Base-by-base conservation (phyloP, 2,797 vertebrate genomes). In the Siniperca undulata region DNA sequence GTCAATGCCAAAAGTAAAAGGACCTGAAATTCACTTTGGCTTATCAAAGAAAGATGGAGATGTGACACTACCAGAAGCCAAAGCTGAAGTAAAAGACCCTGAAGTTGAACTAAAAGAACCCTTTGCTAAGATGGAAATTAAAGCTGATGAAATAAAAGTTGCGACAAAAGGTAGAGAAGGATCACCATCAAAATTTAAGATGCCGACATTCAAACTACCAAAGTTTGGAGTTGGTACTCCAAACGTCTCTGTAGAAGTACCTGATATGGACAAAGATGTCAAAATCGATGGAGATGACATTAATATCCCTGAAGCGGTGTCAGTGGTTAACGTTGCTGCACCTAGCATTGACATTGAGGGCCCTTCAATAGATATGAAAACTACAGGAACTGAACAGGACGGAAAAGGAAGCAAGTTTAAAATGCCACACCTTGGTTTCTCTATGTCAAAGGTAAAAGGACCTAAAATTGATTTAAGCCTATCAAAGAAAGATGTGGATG, bases 181-280 rank as follows among this genome's bases (percentile, higher is more conserved):
- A 70, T 88, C 90, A 13, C 70, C 81, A 81, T 81, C 62, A 24
- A 91, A 88, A 74, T 91, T 92, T 70, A 93, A 93, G 79, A 91
- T 93, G 77, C 86, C 95, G 27, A 88, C 85, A 70, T 96, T 96
- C 48, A 88, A 95, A 38, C 83, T 92, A 66, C 95, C 96, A 0
- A 95, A 89, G 46, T 93, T 96, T 81, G 88, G 82, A 10, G 24
- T 91, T 73, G 61, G 65, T 17, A 6, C 73, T 67, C 58, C 89
- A 27, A 90, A 74, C 30, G 2, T 73, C 4, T 64, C 71, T 68
- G 82, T 70, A 3, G 89, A 90, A 56, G 22, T 64, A 61, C 34
- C 84, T n/a, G 84, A 87, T 53, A 22, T 38, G n/a, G 77, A 86
- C 56, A 76, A 81, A 74, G 60, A 83, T n/a, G 42, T 80, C 0